Conservation (phyloP, 2,888 invertebrate genomes). For the Heliconius hortense region DNA sequence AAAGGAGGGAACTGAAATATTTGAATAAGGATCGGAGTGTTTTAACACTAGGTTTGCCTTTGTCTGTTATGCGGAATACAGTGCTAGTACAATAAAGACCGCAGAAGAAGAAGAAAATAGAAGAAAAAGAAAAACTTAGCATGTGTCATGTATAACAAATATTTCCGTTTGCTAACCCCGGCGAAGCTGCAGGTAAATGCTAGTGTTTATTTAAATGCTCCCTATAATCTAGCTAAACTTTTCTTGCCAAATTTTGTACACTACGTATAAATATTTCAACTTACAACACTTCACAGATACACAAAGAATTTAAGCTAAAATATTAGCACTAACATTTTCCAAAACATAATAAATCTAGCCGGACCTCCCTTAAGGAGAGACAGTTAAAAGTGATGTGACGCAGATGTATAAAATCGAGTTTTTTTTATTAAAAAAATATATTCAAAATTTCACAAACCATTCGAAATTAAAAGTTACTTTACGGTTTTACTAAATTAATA, state of each 20-base stretch:
- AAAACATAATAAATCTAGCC: constrained; percentile 70
- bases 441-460: neutral
- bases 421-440: neutral
- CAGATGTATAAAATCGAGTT: neutral
- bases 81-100: too few species aligned
- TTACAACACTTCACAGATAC: constrained; percentile 14
- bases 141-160: neutral
- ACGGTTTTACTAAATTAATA: neutral
- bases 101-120: too few species aligned
- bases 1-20: neutral
- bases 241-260: constrained; percentile 13
- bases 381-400: constrained; percentile 37
- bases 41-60: neutral
- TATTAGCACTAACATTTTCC: constrained; percentile 29
- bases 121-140: too few species aligned
- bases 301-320: constrained; percentile 26
- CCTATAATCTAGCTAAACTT: constrained; percentile 8
- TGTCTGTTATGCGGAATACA: neutral
- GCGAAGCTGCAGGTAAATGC: neutral
- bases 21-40: neutral
- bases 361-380: constrained; percentile 60
- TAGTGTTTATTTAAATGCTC: neutral
- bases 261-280: constrained; percentile 11
- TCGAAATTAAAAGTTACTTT: neutral
- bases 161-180: neutral